These are phyloP conservation scores for Neomorphus geoffroyi DNA, from an alignment of 2,797 vertebrate species.

Conservation along the genomic window DNA sequence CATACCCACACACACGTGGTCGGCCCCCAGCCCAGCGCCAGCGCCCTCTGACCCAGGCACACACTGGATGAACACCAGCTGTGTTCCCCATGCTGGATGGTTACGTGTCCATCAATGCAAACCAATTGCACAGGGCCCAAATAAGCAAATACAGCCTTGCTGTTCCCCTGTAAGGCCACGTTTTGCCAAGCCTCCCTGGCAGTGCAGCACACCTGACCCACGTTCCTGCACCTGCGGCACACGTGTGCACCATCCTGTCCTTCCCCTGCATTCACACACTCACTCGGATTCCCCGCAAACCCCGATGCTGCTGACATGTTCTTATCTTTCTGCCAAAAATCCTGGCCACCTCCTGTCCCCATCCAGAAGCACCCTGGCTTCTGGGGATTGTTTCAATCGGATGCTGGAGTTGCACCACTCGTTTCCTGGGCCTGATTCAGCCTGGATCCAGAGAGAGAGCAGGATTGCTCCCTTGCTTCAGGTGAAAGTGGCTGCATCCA, in stretches of 20 bases:
- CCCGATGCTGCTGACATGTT: accelerated
- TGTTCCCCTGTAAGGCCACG: not conserved
- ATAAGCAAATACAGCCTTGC: accelerated
- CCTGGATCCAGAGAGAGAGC: not conserved
- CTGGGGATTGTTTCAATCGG: not conserved
- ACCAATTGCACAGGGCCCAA: accelerated
- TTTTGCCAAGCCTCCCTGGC: not conserved
- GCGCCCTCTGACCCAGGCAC: accelerated
- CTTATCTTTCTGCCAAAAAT: not conserved
- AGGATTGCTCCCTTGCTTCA: not conserved
- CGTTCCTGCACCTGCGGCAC: not conserved
- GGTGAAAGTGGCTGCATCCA: not conserved
- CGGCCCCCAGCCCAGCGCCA: not conserved
- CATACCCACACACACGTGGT: not conserved
- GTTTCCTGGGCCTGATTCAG: not conserved
- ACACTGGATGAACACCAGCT: accelerated
- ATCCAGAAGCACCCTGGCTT: not conserved
- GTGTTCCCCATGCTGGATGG: not conserved
- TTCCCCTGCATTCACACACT: accelerated
- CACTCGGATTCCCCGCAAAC: accelerated
- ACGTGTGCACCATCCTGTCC: accelerated
- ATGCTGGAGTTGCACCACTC: not conserved
- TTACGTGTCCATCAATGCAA: accelerated
- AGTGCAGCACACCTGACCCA: accelerated
- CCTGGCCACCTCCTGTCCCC: not conserved